These are phyloP conservation scores for Acutogordius australiensis DNA, from an alignment of 2,888 invertebrate genomes.

Conservation along the genomic window DNA sequence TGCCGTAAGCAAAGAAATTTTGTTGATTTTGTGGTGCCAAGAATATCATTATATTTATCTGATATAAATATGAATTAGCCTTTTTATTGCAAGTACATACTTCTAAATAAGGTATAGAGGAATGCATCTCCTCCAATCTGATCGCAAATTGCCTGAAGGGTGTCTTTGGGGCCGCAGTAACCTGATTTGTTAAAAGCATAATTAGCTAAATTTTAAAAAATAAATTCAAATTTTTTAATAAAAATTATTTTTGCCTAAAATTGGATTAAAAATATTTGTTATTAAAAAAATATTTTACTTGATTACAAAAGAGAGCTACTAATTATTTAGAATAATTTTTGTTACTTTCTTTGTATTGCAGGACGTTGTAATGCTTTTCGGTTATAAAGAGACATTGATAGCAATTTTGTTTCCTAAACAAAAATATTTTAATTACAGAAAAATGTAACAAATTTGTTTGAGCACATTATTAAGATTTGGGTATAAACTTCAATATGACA, in stretches of 20 bases:
- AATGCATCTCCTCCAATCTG: constrained; percentile 9
- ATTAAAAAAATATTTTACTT: background rate
- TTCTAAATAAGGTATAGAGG: constrained; percentile 7
- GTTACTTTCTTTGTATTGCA: constrained; percentile 86
- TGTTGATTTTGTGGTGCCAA: too few species aligned
- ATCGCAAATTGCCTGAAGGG: background rate
- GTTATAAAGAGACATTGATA: constrained; percentile 78
- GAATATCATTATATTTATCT: too few species aligned
- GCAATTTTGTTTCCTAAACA: constrained; percentile 55
- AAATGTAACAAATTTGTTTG: too few species aligned
- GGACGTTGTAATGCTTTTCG: constrained; percentile 66
- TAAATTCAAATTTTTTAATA: too few species aligned
- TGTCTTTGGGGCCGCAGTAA: background rate
- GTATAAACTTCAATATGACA: too few species aligned
- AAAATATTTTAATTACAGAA: too few species aligned
- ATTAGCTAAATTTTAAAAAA: too few species aligned
- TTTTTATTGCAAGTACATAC: too few species aligned
- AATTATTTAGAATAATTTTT: background rate
- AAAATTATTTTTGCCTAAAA: too few species aligned
- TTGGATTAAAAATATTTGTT: background rate
- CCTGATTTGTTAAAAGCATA: background rate
- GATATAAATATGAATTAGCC: too few species aligned
- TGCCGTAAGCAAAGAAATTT: too few species aligned
- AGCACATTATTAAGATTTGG: too few species aligned
- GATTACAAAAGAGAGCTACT: background rate